Percentiles rank a stretch among this genome's conserved stretches.
These are phyloP conservation scores for Argopecten irradians DNA, from an alignment of 1,140 invertebrate genomes.

Conservation along the genomic window DNA sequence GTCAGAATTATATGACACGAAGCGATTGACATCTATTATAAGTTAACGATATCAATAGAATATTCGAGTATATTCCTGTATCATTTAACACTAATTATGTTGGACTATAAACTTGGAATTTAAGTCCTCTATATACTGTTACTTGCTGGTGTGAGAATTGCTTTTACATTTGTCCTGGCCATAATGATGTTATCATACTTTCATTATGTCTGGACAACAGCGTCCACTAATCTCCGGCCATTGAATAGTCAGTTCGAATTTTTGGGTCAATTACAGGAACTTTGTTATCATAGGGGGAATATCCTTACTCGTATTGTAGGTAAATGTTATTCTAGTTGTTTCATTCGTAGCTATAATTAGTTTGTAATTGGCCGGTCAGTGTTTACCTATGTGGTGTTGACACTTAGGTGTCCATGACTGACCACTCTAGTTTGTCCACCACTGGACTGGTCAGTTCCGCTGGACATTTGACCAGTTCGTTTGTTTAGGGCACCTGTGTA, in stretches of 20 bases:
- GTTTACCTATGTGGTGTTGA: conserved; percentile 6
- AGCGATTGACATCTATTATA: too few relatives aligned
- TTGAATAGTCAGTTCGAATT: background rate
- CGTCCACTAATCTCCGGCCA: background rate
- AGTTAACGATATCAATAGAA: too few relatives aligned
- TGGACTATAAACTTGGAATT: background rate
- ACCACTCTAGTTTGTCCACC: background rate
- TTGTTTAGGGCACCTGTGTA: background rate
- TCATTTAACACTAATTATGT: background rate
- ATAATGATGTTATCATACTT: background rate
- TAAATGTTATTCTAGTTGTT: background rate
- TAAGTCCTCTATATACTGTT: background rate
- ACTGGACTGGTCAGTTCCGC: background rate
- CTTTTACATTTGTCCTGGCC: background rate
- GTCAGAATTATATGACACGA: too few relatives aligned
- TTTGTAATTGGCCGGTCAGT: background rate
- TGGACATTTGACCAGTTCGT: background rate
- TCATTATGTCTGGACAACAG: background rate
- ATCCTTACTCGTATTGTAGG: background rate
- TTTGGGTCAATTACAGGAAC: background rate
- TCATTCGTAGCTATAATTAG: background rate
- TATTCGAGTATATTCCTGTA: background rate
- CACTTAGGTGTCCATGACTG: background rate
- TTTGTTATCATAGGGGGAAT: background rate
- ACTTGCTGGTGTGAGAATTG: background rate